Evolutionary conservation across 2,113 vertebrate genomes (phyloP).

Genomic region (Herpetotheres cachinnans): DNA sequence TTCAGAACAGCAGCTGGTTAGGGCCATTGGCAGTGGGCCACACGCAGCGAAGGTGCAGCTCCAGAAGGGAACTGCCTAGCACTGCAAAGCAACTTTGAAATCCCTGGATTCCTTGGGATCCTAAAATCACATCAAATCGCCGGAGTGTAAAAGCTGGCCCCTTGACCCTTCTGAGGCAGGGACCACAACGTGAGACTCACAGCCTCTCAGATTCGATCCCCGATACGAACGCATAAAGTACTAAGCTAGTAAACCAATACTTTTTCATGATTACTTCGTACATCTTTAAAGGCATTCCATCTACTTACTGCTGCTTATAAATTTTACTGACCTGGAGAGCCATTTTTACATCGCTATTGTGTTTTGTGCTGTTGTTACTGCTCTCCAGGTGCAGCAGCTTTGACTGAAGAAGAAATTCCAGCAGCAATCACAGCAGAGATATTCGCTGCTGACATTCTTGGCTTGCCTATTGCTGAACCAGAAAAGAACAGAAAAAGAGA

Average conservation of each 20-base stretch:
- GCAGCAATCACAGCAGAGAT: slow-evolving; percentile 81
- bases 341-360: not conserved
- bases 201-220: not conserved
- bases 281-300: not conserved
- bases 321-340: not conserved
- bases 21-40: accelerated
- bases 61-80: not conserved
- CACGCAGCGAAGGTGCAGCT: accelerated
- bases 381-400: slow-evolving; percentile 65
- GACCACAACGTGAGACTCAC: not conserved
- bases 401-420: slow-evolving; percentile 79
- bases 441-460: slow-evolving; percentile 82
- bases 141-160: not conserved
- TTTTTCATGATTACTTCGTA: not conserved
- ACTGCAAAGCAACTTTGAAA: not conserved
- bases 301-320: not conserved
- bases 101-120: not conserved
- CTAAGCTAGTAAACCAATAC: not conserved
- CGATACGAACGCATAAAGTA: not conserved
- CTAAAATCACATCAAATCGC: not conserved
- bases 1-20: not conserved
- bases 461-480: slow-evolving; percentile 67
- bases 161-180: not conserved
- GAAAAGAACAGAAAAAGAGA: not conserved
- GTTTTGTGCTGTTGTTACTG: not conserved